Evolutionary conservation across 1,140 invertebrate species (phyloP).

Genomic region (Euborellia annulipes): DNA sequence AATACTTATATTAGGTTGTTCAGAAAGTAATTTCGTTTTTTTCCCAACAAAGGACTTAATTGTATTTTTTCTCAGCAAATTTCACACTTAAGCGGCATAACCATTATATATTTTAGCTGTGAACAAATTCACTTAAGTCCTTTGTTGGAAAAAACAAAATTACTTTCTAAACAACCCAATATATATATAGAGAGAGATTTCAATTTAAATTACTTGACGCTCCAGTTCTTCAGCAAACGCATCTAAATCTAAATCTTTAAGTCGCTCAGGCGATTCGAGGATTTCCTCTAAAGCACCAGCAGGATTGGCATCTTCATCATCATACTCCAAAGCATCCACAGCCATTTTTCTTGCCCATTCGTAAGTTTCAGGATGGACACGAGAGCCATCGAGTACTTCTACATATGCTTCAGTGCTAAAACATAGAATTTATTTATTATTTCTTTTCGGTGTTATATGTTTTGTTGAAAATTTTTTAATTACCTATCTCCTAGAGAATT

Average conservation of each 20-base stretch:
- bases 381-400: slow-evolving; percentile 91
- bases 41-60: too few relatives aligned
- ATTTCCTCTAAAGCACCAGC: slow-evolving; percentile 95
- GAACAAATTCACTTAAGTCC: too few relatives aligned
- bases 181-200: not conserved
- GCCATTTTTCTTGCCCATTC: slow-evolving; percentile 99
- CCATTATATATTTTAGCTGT: too few relatives aligned
- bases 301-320: slow-evolving; percentile 90
- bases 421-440: slow-evolving; percentile 3
- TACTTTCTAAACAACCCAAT: too few relatives aligned
- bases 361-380: slow-evolving; percentile 97
- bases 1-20: too few relatives aligned
- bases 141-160: not conserved
- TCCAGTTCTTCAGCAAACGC: slow-evolving; percentile 97
- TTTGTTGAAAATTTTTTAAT: slow-evolving; percentile 1
- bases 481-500: slow-evolving; percentile 74
- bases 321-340: slow-evolving; percentile 95
- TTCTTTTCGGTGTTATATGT: not conserved
- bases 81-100: too few relatives aligned
- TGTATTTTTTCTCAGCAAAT: too few relatives aligned
- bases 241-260: slow-evolving; percentile 95
- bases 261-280: slow-evolving; percentile 80
- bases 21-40: too few relatives aligned
- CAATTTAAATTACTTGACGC: slow-evolving; percentile 46
- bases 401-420: slow-evolving; percentile 79